Evolutionary conservation across 53 echinoderm and acorn worm species (phyloP).

Genomic region (Zoroaster sp.): DNA sequence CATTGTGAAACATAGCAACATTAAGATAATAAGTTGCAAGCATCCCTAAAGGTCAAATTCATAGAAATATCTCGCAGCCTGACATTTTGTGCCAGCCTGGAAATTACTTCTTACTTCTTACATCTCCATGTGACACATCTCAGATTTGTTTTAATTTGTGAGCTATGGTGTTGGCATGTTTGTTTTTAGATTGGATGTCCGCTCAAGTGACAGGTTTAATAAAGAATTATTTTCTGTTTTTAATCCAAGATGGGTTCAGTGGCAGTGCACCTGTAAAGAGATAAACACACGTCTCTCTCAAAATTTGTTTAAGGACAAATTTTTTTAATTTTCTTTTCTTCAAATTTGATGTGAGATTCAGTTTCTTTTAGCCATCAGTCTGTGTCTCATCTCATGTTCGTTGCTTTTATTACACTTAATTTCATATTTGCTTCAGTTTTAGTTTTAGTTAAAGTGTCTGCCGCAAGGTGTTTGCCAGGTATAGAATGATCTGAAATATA

Average conservation of each 20-base stretch:
- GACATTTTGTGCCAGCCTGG: neutral
- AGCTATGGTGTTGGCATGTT: neutral
- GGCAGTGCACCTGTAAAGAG: neutral
- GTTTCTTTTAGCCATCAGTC: neutral
- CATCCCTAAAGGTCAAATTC: neutral
- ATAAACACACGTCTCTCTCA: neutral
- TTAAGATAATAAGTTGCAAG: no score
- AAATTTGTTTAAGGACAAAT: neutral
- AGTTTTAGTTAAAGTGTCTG: no score
- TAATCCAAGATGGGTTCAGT: neutral
- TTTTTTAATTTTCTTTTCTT: neutral
- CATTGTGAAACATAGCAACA: no score
- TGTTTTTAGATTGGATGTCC: neutral
- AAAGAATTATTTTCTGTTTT: neutral
- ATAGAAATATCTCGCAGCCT: neutral
- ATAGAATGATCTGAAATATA: no score
- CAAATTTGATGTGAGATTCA: neutral
- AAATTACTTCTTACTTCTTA: neutral
- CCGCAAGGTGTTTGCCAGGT: no score
- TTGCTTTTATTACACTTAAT: no score
- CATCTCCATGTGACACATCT: neutral
- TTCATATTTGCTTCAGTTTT: no score
- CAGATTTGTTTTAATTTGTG: neutral
- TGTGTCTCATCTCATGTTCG: no score
- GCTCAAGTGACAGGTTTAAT: neutral